Conservation (phyloP, 2,113 vertebrate genomes). For the Sebastes fasciatus region DNA sequence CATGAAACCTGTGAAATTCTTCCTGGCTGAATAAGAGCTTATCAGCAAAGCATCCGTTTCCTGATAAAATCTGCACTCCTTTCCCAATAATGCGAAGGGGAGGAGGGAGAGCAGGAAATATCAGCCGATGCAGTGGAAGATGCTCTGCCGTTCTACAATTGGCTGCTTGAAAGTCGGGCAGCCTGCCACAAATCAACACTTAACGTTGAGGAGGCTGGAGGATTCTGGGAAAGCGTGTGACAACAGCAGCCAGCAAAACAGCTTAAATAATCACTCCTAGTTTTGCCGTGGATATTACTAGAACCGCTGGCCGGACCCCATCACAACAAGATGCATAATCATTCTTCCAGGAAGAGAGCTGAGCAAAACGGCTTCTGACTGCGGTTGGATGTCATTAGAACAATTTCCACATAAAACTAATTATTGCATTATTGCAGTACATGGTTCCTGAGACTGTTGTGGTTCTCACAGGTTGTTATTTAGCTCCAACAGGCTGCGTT, state of each 20-base stretch:
- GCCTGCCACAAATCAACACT: constrained; percentile 65
- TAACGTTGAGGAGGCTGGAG: constrained; percentile 51
- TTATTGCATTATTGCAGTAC: constrained; percentile 4
- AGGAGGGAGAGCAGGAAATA: constrained; percentile 57
- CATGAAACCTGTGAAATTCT: constrained; percentile 32
- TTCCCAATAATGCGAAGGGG: constrained; percentile 57
- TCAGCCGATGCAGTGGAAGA: constrained; percentile 66
- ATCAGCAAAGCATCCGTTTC: constrained; percentile 53
- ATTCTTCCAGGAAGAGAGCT: constrained; percentile 64
- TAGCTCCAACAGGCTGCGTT: background rate
- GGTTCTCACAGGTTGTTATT: background rate
- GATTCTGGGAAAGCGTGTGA: constrained; percentile 78
- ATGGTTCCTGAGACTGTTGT: background rate
- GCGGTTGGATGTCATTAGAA: constrained; percentile 18
- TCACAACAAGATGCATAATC: constrained; percentile 58
- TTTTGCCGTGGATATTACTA: constrained; percentile 63
- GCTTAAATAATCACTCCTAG: constrained; percentile 49
- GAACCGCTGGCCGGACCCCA: constrained; percentile 44
- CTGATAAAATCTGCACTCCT: constrained; percentile 62
- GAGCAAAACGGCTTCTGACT: constrained; percentile 38
- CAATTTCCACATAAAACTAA: constrained; percentile 30
- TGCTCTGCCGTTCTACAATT: constrained; percentile 47
- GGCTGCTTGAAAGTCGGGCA: constrained; percentile 62
- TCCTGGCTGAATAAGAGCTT: constrained; percentile 19
- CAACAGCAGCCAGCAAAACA: constrained; percentile 54